phyloP scores from a whole-genome alignment of 2,797 vertebrate genomes.

The Tapirus indicus region DNA sequence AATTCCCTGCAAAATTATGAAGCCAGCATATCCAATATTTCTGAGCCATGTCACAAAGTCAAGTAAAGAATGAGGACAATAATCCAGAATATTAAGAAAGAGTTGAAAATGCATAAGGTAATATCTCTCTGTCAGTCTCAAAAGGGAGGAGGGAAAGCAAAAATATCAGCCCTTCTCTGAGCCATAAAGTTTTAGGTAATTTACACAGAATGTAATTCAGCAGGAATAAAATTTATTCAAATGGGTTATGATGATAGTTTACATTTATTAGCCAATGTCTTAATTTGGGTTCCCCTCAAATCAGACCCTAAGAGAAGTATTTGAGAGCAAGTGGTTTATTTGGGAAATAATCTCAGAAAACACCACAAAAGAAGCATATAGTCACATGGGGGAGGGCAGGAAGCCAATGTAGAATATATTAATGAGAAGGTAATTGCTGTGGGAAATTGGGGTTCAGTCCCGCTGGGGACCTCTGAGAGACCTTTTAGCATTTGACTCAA shows the following conservation, averaged over 20 bases:
- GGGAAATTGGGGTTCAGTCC: too few species aligned
- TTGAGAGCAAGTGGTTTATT: neutral
- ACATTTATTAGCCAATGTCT: neutral
- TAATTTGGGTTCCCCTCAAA: neutral
- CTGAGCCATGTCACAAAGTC: neutral
- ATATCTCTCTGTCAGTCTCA: neutral
- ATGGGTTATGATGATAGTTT: neutral
- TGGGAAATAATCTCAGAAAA: neutral
- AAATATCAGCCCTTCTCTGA: neutral
- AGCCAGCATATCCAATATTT: neutral
- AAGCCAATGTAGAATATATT: fast-evolving
- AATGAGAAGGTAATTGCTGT: neutral
- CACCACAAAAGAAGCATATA: neutral
- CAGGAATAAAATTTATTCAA: neutral
- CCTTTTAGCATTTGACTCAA: neutral
- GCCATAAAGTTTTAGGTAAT: neutral
- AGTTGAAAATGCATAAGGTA: neutral
- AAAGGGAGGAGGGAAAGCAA: neutral
- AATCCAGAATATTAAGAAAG: conserved; percentile 23
- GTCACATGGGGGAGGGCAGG: neutral
- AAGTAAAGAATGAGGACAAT: neutral
- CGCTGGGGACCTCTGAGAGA: neutral
- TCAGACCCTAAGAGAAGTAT: neutral
- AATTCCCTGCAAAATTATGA: neutral
- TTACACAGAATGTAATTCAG: neutral